Evolutionary conservation across 1,140 invertebrate species (phyloP).

Genomic region (Wiebesia pumilae): DNA sequence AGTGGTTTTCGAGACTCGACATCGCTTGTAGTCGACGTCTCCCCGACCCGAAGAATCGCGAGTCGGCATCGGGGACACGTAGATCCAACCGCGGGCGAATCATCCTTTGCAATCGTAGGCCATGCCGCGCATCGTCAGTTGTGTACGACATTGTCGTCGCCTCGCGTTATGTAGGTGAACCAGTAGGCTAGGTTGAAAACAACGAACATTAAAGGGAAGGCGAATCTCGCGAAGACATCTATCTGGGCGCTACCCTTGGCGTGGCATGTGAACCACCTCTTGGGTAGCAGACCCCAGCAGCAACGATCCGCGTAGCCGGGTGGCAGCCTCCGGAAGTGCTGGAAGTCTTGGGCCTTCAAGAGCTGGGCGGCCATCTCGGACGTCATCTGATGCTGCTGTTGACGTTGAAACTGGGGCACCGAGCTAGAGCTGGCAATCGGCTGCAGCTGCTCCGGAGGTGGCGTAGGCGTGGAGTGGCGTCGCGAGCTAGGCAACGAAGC

Average conservation of each 20-base stretch:
- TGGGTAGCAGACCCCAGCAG: conserved; percentile 63
- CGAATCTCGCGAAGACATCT: conserved; percentile 94
- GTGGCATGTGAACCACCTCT: conserved; percentile 91
- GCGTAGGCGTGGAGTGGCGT: conserved; percentile 54
- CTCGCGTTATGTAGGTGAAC: conserved; percentile 90
- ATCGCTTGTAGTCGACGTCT: not conserved
- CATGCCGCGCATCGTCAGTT: conserved; percentile 46
- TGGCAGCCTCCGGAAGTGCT: conserved; percentile 57
- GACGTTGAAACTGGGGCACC: conserved; percentile 53
- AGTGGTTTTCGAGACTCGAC: not conserved
- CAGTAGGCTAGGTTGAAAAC: conserved; percentile 96
- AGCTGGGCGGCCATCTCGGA: conserved; percentile 59
- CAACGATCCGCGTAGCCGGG: conserved; percentile 58
- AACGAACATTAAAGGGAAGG: conserved; percentile 94
- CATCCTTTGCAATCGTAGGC: not conserved
- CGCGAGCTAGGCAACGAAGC: conserved; percentile 56
- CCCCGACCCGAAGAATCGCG: not conserved
- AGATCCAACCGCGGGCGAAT: not conserved
- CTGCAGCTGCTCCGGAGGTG: conserved; percentile 57
- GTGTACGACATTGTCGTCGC: conserved; percentile 75
- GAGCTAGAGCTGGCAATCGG: conserved; percentile 52
- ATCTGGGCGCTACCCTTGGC: conserved; percentile 92
- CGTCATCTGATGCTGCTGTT: conserved; percentile 58
- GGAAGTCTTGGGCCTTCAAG: conserved; percentile 56
- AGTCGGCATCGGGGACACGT: not conserved